These are phyloP conservation scores for Scolopax mira DNA, from an alignment of 2,113 vertebrate genomes.

Conservation along the genomic window DNA sequence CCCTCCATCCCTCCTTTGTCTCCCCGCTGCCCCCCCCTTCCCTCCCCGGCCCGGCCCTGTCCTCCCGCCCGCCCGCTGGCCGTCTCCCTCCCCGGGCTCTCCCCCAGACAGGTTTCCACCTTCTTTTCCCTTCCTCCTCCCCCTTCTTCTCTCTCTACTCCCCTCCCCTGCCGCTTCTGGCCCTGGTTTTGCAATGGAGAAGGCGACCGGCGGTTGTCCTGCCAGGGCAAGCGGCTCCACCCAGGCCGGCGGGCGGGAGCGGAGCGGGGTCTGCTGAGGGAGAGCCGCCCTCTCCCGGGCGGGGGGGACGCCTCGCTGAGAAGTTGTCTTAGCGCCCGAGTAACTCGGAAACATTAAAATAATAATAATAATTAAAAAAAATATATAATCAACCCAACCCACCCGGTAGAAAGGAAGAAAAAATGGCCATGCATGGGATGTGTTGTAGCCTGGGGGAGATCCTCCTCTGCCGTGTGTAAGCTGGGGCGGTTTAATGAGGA, in stretches of 20 bases:
- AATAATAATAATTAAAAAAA: no score
- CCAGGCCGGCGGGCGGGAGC: background rate
- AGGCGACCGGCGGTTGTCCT: background rate
- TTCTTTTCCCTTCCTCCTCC: background rate
- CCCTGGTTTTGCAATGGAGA: background rate
- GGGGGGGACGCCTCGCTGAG: no score
- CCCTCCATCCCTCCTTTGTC: slow-evolving; percentile 25
- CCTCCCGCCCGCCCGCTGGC: background rate
- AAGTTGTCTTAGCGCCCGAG: background rate
- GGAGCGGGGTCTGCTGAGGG: background rate
- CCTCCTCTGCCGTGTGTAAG: background rate
- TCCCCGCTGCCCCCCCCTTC: background rate
- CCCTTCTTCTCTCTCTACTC: background rate
- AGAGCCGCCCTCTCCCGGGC: background rate
- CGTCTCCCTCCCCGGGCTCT: background rate
- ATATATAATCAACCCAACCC: no score
- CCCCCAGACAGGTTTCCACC: slow-evolving; percentile 3
- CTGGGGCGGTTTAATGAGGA: background rate
- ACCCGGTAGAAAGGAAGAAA: background rate
- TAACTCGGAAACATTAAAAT: background rate
- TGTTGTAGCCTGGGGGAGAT: background rate
- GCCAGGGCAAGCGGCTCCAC: slow-evolving; percentile 19
- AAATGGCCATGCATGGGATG: background rate
- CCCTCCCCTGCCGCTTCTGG: background rate
- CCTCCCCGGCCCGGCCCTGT: background rate